Base-by-base conservation (phyloP, 1,140 invertebrate species). In the Tetragonula clypearis region DNA sequence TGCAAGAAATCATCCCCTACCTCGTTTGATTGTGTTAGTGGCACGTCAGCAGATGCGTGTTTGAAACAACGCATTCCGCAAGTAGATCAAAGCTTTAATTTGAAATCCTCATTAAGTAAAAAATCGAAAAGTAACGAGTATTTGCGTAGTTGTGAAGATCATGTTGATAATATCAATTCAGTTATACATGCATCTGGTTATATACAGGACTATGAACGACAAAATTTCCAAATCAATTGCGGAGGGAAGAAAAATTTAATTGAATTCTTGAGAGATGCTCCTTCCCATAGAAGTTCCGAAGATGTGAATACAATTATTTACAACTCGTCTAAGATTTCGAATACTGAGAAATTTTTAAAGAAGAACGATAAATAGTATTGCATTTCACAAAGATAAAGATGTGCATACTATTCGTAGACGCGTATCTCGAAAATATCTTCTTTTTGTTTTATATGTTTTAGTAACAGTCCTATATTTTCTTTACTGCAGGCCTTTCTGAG, bases 401-500 rank as follows among this genome's bases (percentile, higher is more conserved):
- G 76, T 86, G 79, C 75, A 77, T 84, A 79, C 86, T 75, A 83
- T 35, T 88, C 84, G 79, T 82, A 86, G 79, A 58, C 56, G 84
- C 84, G 86, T 83, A 88, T 88, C 60, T 78, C 78, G 69, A 73
- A 85, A 79, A 80, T 84, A 66, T 71, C 80, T 82, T 69, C 65
- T 86, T 87, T 78, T 71, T 80, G 79, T 80, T 85, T 85, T 81
- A 87, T 83, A 86, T 86, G 79, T 88, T 79, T 88, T 89, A 71
- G 86, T 90, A 89, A 84, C 86, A 79, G 88, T 78, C 86, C 76
- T 90, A 82, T 92, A 88, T 92, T 94, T 92, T 94, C 91, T 95
- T 92, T 90, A 93, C 92, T 90, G 89, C 93, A 95, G 94, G 93
- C 93, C 93, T 95, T 93, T 94, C 94, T 91, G 93, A 95, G 93